Evolutionary conservation across 2,113 vertebrate species (phyloP), one percentile per base, ranked within the genome.

Genomic region (Piprites chloris): DNA sequence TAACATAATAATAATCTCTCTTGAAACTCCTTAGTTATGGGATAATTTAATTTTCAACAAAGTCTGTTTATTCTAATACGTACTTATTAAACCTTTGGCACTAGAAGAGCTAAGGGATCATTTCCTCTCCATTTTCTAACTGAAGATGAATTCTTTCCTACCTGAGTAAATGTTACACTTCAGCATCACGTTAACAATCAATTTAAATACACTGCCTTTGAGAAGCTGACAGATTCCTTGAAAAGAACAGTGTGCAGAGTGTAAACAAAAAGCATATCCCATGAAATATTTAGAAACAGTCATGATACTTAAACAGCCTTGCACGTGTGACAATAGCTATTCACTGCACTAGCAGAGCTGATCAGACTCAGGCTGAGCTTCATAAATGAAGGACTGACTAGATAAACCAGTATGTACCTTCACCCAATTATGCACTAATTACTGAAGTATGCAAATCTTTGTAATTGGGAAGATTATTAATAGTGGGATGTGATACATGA

Each of bases 311-410:
- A 16, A 88, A 56, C 11, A 76, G 50, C 41, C 46, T 30, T 35
- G 52, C 8, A 44, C 0, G 0, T 19, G 50, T 16, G 24, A 61
- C 24, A 68, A 49, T 0, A 50, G 20, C 23, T 32, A 50, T 12
- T 53, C 37, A 55, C 19, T 42, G 33, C 39, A 42, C 73, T 37
- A 33, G 9, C 63, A 30, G 27, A 71, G 66, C 23, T 65, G 55
- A 28, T 0, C 47, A 83, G 32, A 53, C 35, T 66, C 37, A 62
- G 85, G 42, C 28, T 52, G 80, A 80, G 53, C 50, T 86, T 68
- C 50, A 30, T 5, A 62, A 85, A 63, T 4, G 4, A 77, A 72
- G 12, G 37, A 33, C 7, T 76, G 77, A 44, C 32, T n/a, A 58
- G 66, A 68, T 85, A 80, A 80, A 85, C 1, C 32, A 83, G 4